Evolutionary conservation across 2,113 vertebrate genomes (phyloP).

Genomic region (Nematolebias whitei): DNA sequence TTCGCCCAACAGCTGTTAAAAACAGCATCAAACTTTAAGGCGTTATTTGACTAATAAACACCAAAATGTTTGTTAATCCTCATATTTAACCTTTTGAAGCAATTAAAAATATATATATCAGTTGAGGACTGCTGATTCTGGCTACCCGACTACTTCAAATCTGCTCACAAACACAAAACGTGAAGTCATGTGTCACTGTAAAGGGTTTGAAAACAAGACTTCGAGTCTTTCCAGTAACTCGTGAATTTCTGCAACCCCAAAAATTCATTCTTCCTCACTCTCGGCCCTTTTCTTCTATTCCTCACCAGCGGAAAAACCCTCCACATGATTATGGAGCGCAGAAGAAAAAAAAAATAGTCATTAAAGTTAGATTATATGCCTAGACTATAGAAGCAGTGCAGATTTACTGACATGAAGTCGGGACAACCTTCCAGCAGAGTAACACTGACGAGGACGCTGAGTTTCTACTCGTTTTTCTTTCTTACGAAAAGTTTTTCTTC

Average conservation of each 20-base stretch:
- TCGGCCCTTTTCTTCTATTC: slow-evolving; percentile 3
- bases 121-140: no score
- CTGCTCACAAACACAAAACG: neutral
- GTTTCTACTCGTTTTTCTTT: neutral
- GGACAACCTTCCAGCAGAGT: slow-evolving; percentile 17
- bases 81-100: neutral
- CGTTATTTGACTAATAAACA: neutral
- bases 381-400: slow-evolving; percentile 43
- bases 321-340: slow-evolving; percentile 59
- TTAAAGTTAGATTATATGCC: slow-evolving; percentile 68
- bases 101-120: no score
- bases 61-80: neutral
- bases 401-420: slow-evolving; percentile 24
- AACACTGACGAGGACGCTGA: neutral
- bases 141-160: neutral
- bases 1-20: neutral
- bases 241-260: slow-evolving; percentile 44
- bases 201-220: slow-evolving; percentile 18
- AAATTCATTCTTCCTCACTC: slow-evolving; percentile 56
- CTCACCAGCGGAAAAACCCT: slow-evolving; percentile 55
- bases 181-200: neutral
- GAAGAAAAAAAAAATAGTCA: slow-evolving; percentile 62
- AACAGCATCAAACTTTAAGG: neutral
- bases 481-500: slow-evolving; percentile 7
- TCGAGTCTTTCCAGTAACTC: slow-evolving; percentile 14